phyloP scores from a whole-genome alignment of 1,140 invertebrate genomes.

The Drosophila sp. region DNA sequence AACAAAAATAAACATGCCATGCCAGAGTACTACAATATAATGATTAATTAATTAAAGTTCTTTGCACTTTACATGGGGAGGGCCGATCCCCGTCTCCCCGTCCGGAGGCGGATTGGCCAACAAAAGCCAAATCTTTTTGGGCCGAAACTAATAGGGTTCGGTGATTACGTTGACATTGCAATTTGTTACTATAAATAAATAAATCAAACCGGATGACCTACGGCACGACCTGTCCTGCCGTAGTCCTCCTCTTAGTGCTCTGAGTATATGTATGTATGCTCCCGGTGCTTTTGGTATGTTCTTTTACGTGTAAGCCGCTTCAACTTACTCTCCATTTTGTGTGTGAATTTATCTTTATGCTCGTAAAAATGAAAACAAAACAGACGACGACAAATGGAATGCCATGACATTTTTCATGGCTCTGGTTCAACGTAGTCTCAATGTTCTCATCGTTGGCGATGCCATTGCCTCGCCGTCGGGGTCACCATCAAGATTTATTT shows the following conservation, averaged over 20 bases:
- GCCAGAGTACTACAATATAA: conserved; percentile 57
- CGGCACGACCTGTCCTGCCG: conserved; percentile 32
- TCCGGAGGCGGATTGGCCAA: background rate
- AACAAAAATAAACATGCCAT: conserved; percentile 34
- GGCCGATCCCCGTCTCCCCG: background rate
- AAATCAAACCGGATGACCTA: conserved; percentile 70
- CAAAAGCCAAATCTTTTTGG: conserved; percentile 34
- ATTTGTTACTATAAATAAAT: conserved; percentile 81
- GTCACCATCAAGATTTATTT: conserved; percentile 72
- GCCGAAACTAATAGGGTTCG: conserved; percentile 71
- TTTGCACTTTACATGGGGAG: conserved; percentile 64
- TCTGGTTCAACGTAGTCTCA: conserved; percentile 54
- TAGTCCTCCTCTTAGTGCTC: conserved; percentile 9
- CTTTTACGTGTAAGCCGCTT: conserved; percentile 26
- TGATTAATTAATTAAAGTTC: conserved; percentile 80
- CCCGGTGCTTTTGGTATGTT: conserved; percentile 7
- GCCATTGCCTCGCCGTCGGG: conserved; percentile 13
- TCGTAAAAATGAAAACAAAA: conserved; percentile 67
- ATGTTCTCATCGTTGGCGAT: conserved; percentile 5
- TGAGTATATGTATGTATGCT: background rate
- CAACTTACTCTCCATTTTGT: conserved; percentile 49
- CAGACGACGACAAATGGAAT: conserved; percentile 55
- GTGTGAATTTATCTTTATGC: conserved; percentile 79
- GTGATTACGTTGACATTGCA: conserved; percentile 80
- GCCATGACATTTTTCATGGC: conserved; percentile 72